Conservation (phyloP, 2,888 invertebrate species). For the Polydrusus pterygomalis region DNA sequence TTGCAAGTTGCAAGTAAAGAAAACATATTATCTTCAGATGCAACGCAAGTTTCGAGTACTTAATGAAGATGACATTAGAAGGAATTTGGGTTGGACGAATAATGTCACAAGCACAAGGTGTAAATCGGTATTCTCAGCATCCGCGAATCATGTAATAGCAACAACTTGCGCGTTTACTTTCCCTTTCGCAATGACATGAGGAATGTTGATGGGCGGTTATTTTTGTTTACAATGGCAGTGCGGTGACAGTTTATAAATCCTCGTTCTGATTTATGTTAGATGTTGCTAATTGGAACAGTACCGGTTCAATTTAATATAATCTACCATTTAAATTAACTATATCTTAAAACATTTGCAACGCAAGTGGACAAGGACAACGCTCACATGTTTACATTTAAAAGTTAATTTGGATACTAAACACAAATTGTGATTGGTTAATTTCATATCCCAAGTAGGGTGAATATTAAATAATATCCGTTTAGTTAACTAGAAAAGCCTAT, state of each 20-base stretch:
- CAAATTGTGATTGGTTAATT: too few relatives aligned
- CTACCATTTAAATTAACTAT: too few relatives aligned
- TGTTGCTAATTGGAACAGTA: too few relatives aligned
- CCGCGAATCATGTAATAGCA: constrained; percentile 53
- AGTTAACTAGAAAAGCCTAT: too few relatives aligned
- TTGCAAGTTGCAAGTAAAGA: not conserved
- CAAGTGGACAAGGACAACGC: too few relatives aligned
- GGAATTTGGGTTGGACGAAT: constrained; percentile 58
- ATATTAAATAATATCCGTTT: too few relatives aligned
- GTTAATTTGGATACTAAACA: too few relatives aligned
- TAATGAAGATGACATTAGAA: constrained; percentile 53
- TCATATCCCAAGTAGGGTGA: too few relatives aligned
- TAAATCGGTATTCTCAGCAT: constrained; percentile 58
- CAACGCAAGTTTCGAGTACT: not conserved
- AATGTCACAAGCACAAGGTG: constrained; percentile 62
- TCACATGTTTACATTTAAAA: too few relatives aligned
- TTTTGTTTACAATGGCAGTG: constrained; percentile 48
- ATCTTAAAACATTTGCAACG: too few relatives aligned
- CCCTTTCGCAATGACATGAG: constrained; percentile 61
- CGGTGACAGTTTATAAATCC: constrained; percentile 1
- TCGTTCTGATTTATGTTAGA: not conserved
- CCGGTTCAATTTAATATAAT: too few relatives aligned
- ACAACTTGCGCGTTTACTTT: constrained; percentile 61
- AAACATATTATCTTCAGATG: not conserved
- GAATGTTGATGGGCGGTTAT: constrained; percentile 61